These are phyloP conservation scores for Agrochola lota DNA, from an alignment of 2,888 invertebrate species.

Conservation along the genomic window DNA sequence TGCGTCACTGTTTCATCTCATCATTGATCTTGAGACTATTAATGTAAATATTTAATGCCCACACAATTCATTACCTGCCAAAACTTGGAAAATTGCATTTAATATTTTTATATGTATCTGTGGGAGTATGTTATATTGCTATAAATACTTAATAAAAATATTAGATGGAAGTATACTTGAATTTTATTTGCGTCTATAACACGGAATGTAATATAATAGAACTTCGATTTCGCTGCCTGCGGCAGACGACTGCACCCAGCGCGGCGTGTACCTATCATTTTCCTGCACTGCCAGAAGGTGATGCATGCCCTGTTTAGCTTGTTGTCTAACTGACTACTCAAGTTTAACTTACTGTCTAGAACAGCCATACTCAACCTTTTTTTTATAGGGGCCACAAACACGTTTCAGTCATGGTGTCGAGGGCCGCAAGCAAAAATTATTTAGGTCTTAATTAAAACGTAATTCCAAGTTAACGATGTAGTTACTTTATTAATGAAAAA, in stretches of 20 bases:
- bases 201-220: not conserved
- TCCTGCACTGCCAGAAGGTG: too few species aligned
- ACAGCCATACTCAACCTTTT: too few species aligned
- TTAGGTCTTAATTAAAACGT: too few species aligned
- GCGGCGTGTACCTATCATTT: too few species aligned
- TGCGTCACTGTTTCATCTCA: slow-evolving; percentile 70
- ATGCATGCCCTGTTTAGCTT: too few species aligned
- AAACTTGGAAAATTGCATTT: slow-evolving; percentile 84
- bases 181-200: slow-evolving; percentile 55
- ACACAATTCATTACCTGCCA: slow-evolving; percentile 84
- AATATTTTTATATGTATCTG: slow-evolving; percentile 89
- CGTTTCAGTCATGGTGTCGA: too few species aligned
- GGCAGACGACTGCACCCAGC: not conserved
- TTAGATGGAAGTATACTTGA: slow-evolving; percentile 81
- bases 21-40: slow-evolving; percentile 73
- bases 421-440: too few species aligned
- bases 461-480: too few species aligned
- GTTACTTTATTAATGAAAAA: too few species aligned
- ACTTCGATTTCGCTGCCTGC: not conserved
- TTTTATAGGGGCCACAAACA: too few species aligned
- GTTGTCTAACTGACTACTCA: too few species aligned
- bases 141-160: slow-evolving; percentile 89
- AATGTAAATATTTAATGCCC: slow-evolving; percentile 83
- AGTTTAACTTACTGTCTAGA: too few species aligned
- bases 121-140: slow-evolving; percentile 72